Conservation (phyloP, 2,113 vertebrate genomes). For the Phrynosoma blainvillii region DNA sequence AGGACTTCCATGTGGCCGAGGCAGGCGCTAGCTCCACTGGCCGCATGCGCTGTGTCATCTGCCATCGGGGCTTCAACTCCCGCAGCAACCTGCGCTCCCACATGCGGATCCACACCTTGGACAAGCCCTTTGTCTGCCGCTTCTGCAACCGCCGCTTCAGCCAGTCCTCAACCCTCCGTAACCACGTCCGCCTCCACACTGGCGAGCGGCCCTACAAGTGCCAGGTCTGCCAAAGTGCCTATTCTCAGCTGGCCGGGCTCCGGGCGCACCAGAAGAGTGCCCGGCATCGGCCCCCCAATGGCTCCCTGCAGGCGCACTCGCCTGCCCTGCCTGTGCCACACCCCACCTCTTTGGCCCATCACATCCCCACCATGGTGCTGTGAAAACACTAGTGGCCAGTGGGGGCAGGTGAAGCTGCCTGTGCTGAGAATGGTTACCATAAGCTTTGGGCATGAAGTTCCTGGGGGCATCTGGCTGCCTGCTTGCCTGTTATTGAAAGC, state of each 20-base stretch:
- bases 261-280: conserved; percentile 98
- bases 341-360: conserved; percentile 84
- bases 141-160: conserved; percentile 99
- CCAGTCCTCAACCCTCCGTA: conserved; percentile 97
- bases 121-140: conserved; percentile 98
- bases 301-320: conserved; percentile 77
- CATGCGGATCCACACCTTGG: conserved; percentile 99
- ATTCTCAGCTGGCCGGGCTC: conserved; percentile 96
- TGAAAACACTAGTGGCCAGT: conserved; percentile 66
- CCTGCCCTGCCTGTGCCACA: conserved; percentile 85
- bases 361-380: conserved; percentile 93
- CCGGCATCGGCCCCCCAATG: conserved; percentile 86
- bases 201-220: conserved; percentile 98
- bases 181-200: conserved; percentile 97
- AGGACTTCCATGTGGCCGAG: conserved; percentile 86
- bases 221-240: conserved; percentile 97
- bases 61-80: conserved; percentile 98
- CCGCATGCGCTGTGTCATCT: conserved; percentile 98
- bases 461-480: neutral
- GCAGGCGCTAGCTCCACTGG: conserved; percentile 70
- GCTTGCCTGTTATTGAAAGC: neutral
- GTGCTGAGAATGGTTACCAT: neutral
- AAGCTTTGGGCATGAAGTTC: neutral
- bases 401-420: neutral
- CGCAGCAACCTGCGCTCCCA: conserved; percentile 98